Base-by-base conservation (phyloP, 2,797 vertebrate genomes). In the Bufotes viridis region DNA sequence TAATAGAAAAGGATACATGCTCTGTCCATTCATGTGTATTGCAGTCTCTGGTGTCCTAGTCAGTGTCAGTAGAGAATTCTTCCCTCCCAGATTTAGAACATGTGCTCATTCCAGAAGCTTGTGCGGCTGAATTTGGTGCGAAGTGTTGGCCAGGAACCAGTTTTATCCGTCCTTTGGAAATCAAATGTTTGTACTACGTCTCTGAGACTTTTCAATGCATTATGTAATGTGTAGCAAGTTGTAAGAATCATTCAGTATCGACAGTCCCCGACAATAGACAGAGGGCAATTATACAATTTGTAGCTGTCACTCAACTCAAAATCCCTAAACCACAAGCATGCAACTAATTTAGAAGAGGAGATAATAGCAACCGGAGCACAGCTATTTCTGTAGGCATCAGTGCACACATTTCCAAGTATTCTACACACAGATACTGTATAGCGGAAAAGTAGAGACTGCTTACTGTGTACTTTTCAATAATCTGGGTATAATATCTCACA, bases 41-140 rank as follows among this genome's bases (percentile, higher is more conserved):
- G 34, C 58, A 51, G 57, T 51, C 72, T 84, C 67, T 61, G 61
- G 10, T 75, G 72, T 78, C 34, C 63, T 49, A 76, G 72, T 60
- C 83, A 63, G 17, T 67, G 51, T 70, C 65, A 58, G 51, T 42
- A 18, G 65, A 63, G 49, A 80, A 42, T 69, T 81, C 83, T 65
- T 85, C 57, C 75, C 57, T 60, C 63, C 85, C 22, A 17, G 67
- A 81, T 55, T 86, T 86, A 86, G 85, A 70, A 80, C 85, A 81
- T 80, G 78, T 86, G 63, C 76, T 80, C 85, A 80, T 80, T 80
- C 78, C 76, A 42, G 4, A 86, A 57, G 61, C 84, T 67, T 22
- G 75, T 42, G 24, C 10, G 58, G 65, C 85, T 80, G 76, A 80
- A 80, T 57, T 80, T 86, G 85, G 72, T 85, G 83, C 65, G n/a